Base-by-base conservation (phyloP, 2,888 invertebrate species). In the Azorinus chamasolen region DNA sequence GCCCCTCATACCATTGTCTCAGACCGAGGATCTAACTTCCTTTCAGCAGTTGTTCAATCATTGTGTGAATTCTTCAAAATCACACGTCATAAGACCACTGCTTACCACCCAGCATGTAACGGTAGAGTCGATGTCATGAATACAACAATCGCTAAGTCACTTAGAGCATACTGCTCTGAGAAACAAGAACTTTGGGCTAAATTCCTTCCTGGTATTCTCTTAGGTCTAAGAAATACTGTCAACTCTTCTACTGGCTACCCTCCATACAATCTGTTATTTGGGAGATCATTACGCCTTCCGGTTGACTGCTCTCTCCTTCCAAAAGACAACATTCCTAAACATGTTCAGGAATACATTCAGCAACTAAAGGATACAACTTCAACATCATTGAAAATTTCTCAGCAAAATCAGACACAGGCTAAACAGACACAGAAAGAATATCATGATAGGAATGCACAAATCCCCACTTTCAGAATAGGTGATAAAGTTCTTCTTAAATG, bases 31-130 rank as follows among this genome's bases (percentile, higher is more conserved):
- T n/a, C n/a, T n/a, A n/a, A 76, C 10, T 83, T 81, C 41, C 79
- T 79, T 75, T 82, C 75, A 0, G 79, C 81, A 50, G 39, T 73
- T 18, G 50, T 79, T 1, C 48, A 24, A 51, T 74, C 74, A 16
- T 20, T 79, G 12, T 79, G 69, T 65, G n/a, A n/a, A n/a, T n/a
- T n/a, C n/a, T n/a, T n/a, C n/a, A n/a, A n/a, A n/a, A n/a, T n/a
- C n/a, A n/a, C 37, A 50, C 18, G 68, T 16, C 39, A 65, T 25
- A 43, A 65, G 46, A 79, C 83, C n/a, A 69, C 64, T 18, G 37
- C 53, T 41, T 82, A 76, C 24, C 72, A 82, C 27, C 72, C 75
- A 20, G 69, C 75, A 55, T 65, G 75, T 2, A 82, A 79, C 63
- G 41, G 65, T 32, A 51, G 66, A 12, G 50, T 48, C 1, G 79